Base-by-base conservation (phyloP, 2,888 invertebrate genomes). In the Orthosia gracilis region DNA sequence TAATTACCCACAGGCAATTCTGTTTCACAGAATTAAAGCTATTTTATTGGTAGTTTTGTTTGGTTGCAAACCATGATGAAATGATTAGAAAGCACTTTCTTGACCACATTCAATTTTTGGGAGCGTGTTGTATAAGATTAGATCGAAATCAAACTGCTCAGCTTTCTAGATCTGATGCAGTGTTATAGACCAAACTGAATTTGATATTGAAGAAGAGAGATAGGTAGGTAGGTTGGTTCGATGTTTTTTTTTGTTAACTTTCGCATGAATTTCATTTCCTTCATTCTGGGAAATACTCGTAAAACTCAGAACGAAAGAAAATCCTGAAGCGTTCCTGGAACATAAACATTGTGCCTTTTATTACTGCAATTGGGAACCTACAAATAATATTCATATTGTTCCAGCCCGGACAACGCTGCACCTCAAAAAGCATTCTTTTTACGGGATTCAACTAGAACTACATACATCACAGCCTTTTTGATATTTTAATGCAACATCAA, bases 401-500 rank as follows among this genome's bases (percentile, higher is more conserved):
- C 13, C 0, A 7, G 0, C 7, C 18, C 40, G 15, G 23, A 54
- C 58, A 26, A 57, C 23, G 21, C 3, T 49, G 26, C 47, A 57
- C 52, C 15, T 69, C 12, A n/a, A 17, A 66, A 73, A 52, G 50
- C 49, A 73, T 63, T 73, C 4, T 62, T 40, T 12, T 50, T 18
- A 65, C 21, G 4, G 21, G 13, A 26, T 59, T 58, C 54, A 59
- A 64, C 45, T 15, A 50, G 18, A 80, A 61, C 72, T 69, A 47
- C 69, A 49, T 62, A 74, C 68, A 55, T 45, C 64, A 59, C 47
- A 77, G 31, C 69, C 64, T 66, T 80, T 80, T 78, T 78, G 69
- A 78, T 83, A 80, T 80, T 78, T 71, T 84, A 84, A 86, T 82
- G 80, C 67, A 70, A 57, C 66, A 85, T 73, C 80, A 85, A 85